Evolutionary conservation across 2,888 invertebrate genomes (phyloP).

Genomic region (Anorthoa munda): DNA sequence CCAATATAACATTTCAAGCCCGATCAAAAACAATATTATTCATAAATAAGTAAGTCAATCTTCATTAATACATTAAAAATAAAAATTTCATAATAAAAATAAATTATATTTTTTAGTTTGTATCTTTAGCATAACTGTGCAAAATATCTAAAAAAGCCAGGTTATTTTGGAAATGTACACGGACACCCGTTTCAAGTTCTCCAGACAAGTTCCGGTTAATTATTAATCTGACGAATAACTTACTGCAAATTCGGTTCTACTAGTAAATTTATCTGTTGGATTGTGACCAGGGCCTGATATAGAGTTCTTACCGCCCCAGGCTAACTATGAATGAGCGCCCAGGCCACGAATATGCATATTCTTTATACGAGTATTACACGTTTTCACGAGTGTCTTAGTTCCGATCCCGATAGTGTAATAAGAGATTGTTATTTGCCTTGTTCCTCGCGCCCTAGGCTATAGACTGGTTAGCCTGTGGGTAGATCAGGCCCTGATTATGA

Average conservation of each 20-base stretch:
- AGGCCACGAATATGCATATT: no score
- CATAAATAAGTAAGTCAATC: slow-evolving; percentile 20
- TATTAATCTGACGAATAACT: neutral
- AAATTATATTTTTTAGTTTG: slow-evolving; percentile 22
- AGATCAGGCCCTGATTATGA: no score
- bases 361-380: no score
- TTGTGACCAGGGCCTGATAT: no score
- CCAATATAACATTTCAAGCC: slow-evolving; percentile 30
- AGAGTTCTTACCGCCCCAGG: no score
- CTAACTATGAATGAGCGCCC: no score
- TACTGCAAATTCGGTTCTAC: neutral
- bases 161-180: slow-evolving; percentile 31
- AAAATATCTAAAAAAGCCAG: slow-evolving; percentile 2
- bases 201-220: neutral
- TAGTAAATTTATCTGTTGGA: neutral
- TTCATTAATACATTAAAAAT: slow-evolving; percentile 15
- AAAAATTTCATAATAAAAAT: slow-evolving; percentile 24
- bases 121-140: slow-evolving; percentile 9
- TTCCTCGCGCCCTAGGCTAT: no score
- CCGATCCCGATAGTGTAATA: no score
- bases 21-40: slow-evolving; percentile 14
- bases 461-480: no score
- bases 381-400: no score
- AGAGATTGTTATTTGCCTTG: no score
- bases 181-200: neutral